Evolutionary conservation across 2,113 vertebrate species (phyloP).

Genomic region (Garra rufa): DNA sequence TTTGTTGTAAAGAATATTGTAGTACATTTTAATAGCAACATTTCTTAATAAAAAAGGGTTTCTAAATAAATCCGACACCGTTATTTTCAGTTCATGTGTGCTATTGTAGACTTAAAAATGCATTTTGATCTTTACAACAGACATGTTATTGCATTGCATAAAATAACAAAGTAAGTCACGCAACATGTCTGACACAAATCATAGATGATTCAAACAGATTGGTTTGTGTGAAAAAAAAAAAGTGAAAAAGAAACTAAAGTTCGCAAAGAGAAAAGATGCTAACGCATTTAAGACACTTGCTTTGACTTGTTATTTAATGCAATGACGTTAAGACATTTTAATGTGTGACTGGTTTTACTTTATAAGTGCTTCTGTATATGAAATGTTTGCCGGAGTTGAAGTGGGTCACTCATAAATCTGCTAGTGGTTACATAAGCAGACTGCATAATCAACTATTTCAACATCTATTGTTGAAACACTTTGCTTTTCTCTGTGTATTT

Average conservation of each 20-base stretch:
- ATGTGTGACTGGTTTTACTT: not conserved
- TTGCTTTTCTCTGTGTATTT: not conserved
- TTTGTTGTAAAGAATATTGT: too few relatives aligned
- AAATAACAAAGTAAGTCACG: not conserved
- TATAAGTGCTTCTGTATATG: not conserved
- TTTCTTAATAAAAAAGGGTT: too few relatives aligned
- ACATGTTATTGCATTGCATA: not conserved
- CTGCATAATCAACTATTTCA: conserved; percentile 11
- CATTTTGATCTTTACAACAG: too few relatives aligned
- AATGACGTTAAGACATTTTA: not conserved
- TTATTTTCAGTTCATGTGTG: too few relatives aligned
- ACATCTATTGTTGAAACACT: not conserved
- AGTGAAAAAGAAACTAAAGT: not conserved
- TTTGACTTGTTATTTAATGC: not conserved
- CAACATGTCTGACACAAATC: too few relatives aligned
- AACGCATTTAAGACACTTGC: not conserved
- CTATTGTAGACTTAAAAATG: too few relatives aligned
- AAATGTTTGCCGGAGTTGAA: not conserved
- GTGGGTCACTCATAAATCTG: conserved; percentile 3
- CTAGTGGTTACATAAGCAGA: not conserved
- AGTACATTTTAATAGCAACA: too few relatives aligned
- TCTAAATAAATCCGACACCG: too few relatives aligned
- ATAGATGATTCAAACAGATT: not conserved
- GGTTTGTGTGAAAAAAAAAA: too few relatives aligned
- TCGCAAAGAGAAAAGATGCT: not conserved